Evolutionary conservation across 1,140 invertebrate genomes (phyloP).

Genomic region (Heliconius hermathena): DNA sequence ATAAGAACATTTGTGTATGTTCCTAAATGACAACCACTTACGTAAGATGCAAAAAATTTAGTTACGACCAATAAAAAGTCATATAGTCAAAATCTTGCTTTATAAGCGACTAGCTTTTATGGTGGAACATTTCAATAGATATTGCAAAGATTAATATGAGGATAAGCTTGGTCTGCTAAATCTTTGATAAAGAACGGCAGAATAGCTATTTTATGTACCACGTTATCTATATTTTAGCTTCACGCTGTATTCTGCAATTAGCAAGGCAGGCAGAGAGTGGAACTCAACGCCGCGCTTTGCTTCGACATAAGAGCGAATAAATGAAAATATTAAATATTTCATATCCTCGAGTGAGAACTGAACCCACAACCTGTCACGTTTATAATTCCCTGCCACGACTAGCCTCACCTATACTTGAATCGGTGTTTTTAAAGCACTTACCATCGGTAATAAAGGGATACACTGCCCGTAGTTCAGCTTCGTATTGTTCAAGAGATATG

Average conservation of each 20-base stretch:
- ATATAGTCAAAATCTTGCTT: not conserved
- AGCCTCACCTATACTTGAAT: not conserved
- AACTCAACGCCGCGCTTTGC: too few relatives aligned
- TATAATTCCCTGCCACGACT: too few relatives aligned
- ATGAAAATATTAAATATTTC: too few relatives aligned
- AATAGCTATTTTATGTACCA: not conserved
- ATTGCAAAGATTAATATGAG: not conserved
- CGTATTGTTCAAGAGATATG: constrained; percentile 78
- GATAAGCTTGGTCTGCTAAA: not conserved
- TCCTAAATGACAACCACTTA: too few relatives aligned
- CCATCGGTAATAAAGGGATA: constrained; percentile 85
- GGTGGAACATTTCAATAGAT: not conserved
- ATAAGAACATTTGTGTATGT: too few relatives aligned
- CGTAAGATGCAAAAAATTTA: not conserved
- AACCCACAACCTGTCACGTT: too few relatives aligned
- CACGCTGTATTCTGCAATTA: too few relatives aligned
- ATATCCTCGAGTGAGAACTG: too few relatives aligned
- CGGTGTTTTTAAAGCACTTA: constrained; percentile 62
- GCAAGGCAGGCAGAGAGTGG: too few relatives aligned
- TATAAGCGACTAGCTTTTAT: not conserved
- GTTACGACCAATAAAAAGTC: not conserved
- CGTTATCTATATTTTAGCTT: not conserved
- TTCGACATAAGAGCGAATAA: too few relatives aligned
- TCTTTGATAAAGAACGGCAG: not conserved
- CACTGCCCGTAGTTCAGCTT: constrained; percentile 81